Percentiles rank a stretch among this genome's conserved stretches.
phyloP scores from a whole-genome alignment of 1,140 invertebrate genomes.

The Apis laboriosa region DNA sequence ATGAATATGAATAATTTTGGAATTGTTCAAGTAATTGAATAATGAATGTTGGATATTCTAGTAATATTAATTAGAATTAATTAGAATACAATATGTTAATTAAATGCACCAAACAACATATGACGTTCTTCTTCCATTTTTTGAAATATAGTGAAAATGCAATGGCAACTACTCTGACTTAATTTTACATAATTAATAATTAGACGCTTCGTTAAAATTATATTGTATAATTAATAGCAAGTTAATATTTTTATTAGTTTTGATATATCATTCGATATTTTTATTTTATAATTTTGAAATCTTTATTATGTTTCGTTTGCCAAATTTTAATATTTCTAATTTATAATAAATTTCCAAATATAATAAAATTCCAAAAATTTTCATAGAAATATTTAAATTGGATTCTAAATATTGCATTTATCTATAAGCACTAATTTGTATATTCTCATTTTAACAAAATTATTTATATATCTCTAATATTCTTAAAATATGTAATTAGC shows the following conservation, averaged over 20 bases:
- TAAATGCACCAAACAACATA: constrained; percentile 17
- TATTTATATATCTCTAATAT: too few species aligned
- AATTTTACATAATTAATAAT: constrained; percentile 45
- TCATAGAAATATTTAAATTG: too few species aligned
- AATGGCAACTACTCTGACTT: constrained; percentile 3
- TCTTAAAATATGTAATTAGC: too few species aligned
- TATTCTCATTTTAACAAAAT: background rate
- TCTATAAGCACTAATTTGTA: background rate
- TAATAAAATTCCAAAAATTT: too few species aligned
- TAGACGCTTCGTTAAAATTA: constrained; percentile 31
- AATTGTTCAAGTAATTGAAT: background rate
- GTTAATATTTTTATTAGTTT: background rate
- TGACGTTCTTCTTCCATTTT: constrained; percentile 15
- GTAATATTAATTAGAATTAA: constrained; percentile 22
- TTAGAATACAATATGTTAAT: constrained; percentile 24
- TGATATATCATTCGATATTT: background rate
- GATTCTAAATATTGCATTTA: too few species aligned
- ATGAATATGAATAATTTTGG: background rate
- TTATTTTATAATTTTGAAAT: background rate
- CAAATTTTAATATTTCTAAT: background rate
- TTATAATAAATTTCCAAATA: too few species aligned
- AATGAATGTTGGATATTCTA: background rate
- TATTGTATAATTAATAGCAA: background rate
- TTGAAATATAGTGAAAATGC: constrained; percentile 33
- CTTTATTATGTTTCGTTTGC: background rate